Percentiles rank a stretch among this genome's conserved stretches.
These are phyloP conservation scores for Hanleya hanleyi DNA, from an alignment of 2,888 invertebrate species.

Conservation along the genomic window DNA sequence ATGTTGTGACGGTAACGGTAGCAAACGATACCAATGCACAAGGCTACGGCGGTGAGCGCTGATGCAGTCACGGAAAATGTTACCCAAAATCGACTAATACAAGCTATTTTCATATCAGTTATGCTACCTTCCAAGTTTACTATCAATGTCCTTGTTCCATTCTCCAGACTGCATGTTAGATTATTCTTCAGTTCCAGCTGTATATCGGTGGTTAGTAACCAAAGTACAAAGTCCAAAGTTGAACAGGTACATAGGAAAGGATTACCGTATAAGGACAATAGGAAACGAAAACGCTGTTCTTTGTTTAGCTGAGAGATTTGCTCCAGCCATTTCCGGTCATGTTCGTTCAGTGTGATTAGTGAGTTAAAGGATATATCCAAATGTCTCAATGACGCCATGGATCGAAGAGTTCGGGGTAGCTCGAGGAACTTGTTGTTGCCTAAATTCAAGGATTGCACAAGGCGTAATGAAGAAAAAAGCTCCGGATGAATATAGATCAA, in stretches of 20 bases:
- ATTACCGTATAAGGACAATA: not conserved
- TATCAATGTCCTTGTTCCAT: not conserved
- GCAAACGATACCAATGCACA: not conserved
- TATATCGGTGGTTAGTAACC: not conserved
- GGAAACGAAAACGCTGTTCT: not conserved
- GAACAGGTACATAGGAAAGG: constrained; percentile 1
- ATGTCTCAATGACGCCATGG: no score
- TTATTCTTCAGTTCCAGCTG: not conserved
- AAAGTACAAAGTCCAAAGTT: not conserved
- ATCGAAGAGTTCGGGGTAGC: no score
- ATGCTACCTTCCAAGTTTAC: not conserved
- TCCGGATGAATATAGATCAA: no score
- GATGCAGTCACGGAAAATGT: not conserved
- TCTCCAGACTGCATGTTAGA: not conserved
- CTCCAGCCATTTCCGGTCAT: no score
- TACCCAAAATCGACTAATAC: constrained; percentile 1
- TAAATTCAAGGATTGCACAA: no score
- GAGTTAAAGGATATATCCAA: no score
- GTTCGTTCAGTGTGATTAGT: no score
- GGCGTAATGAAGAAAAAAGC: no score
- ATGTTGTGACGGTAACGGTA: not conserved
- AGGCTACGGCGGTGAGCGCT: not conserved
- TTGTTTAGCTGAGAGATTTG: no score
- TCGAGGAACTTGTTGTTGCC: no score
- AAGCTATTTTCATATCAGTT: not conserved